phyloP scores from a whole-genome alignment of 2,888 invertebrate species.

The Tipula vernalis region DNA sequence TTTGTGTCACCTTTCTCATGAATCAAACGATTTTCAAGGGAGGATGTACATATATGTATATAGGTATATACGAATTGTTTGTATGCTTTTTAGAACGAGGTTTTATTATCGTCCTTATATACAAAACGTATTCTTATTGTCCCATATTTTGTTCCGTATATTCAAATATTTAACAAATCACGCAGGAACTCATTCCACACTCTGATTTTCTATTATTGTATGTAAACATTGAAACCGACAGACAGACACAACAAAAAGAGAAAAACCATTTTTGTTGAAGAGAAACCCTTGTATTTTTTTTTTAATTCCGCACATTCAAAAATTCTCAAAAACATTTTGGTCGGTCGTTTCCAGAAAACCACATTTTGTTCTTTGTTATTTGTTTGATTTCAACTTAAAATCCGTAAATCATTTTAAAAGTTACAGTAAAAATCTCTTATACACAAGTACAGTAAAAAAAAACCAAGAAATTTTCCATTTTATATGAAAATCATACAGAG shows the following conservation, averaged over 20 bases:
- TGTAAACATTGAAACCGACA: not conserved
- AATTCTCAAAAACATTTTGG: not conserved
- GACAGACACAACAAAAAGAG: not conserved
- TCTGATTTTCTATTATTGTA: not conserved
- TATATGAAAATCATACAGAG: not conserved
- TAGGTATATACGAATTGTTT: not conserved
- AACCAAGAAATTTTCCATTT: not conserved
- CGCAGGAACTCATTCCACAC: not conserved
- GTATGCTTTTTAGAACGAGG: not conserved
- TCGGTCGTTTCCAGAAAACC: not conserved
- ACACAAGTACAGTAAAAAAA: not conserved
- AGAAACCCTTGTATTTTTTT: not conserved
- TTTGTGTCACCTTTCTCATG: not conserved
- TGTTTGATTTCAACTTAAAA: not conserved
- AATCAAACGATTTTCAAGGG: not conserved
- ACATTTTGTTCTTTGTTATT: not conserved
- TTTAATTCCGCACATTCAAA: not conserved
- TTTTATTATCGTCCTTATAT: not conserved
- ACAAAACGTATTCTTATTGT: not conserved
- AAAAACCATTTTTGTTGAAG: not conserved
- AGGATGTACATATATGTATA: not conserved
- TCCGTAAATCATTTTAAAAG: not conserved
- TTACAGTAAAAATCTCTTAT: not conserved
- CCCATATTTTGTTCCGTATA: not conserved
- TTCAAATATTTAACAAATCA: not conserved